phyloP scores from a whole-genome alignment of 2,888 invertebrate genomes.

The Luperina nickerlii region DNA sequence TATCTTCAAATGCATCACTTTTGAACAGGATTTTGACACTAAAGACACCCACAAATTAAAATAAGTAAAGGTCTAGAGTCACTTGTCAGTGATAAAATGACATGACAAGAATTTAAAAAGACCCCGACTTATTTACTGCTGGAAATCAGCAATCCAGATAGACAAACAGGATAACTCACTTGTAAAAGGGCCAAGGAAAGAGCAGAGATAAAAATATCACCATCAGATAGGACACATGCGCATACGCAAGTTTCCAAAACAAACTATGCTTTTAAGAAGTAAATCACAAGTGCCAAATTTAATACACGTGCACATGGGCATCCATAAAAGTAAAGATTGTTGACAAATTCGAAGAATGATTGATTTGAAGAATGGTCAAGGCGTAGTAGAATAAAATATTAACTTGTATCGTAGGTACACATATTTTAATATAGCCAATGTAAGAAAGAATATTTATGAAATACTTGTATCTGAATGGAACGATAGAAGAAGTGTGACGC shows the following conservation, averaged over 20 bases:
- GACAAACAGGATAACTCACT: conserved; percentile 45
- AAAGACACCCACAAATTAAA: conserved; percentile 43
- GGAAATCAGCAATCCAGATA: conserved; percentile 32
- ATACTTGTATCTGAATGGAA: not conserved
- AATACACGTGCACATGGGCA: not conserved
- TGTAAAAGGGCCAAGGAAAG: conserved; percentile 61
- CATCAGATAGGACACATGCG: conserved; percentile 36
- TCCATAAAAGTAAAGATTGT: not conserved
- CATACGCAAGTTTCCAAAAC: conserved; percentile 34
- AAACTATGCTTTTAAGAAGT: conserved; percentile 36
- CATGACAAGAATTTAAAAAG: conserved; percentile 12
- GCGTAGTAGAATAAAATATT: not conserved
- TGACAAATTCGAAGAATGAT: not conserved
- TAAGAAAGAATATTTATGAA: not conserved
- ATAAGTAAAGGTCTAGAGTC: conserved; percentile 29
- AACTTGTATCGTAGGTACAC: not conserved
- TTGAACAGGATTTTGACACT: conserved; percentile 37
- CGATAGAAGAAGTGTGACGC: not conserved
- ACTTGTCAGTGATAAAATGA: conserved; percentile 18
- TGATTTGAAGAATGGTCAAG: not conserved
- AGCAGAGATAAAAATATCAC: conserved; percentile 53
- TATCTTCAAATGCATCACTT: conserved; percentile 29
- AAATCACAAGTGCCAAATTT: conserved; percentile 6
- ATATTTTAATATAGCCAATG: not conserved
- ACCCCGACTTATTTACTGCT: conserved; percentile 26